phyloP scores from a whole-genome alignment of 2,113 vertebrate species.

The Campylomormyrus numenius region DNA sequence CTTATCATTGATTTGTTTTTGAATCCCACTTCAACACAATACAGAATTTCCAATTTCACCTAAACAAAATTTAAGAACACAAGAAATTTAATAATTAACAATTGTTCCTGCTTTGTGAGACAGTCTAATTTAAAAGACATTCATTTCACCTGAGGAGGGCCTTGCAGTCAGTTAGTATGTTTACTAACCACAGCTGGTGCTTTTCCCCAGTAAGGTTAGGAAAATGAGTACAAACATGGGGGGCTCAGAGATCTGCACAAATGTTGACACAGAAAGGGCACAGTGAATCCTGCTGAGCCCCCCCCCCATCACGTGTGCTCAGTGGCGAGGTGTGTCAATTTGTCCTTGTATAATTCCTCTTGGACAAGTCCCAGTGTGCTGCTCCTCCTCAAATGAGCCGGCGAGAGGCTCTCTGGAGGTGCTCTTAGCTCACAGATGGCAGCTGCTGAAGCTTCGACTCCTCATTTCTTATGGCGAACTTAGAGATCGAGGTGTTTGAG shows the following conservation, averaged over 20 bases:
- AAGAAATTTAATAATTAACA: neutral
- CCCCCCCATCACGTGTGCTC: neutral
- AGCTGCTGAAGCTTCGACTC: constrained; percentile 29
- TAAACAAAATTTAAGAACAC: neutral
- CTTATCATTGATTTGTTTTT: neutral
- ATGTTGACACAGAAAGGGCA: neutral
- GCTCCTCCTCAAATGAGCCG: constrained; percentile 34
- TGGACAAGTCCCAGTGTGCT: constrained; percentile 42
- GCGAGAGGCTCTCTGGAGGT: constrained; percentile 16
- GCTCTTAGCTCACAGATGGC: neutral
- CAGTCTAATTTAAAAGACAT: neutral
- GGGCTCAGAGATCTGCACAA: neutral
- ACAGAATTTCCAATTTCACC: neutral
- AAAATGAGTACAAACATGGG: neutral
- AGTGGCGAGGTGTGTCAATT: constrained; percentile 43
- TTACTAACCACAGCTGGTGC: neutral
- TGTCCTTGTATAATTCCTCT: constrained; percentile 59
- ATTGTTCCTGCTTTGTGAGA: neutral
- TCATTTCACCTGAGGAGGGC: neutral
- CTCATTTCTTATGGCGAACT: constrained; percentile 43
- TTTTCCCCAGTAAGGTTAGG: neutral
- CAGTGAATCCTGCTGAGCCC: constrained; percentile 48
- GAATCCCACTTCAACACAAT: neutral
- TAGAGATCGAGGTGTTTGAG: neutral
- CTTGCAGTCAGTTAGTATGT: neutral